A percentile compares a stretch with the other conserved stretches of the same genome.
These are phyloP conservation scores for Psittacula echo DNA, from an alignment of 2,797 vertebrate genomes.

Conservation along the genomic window DNA sequence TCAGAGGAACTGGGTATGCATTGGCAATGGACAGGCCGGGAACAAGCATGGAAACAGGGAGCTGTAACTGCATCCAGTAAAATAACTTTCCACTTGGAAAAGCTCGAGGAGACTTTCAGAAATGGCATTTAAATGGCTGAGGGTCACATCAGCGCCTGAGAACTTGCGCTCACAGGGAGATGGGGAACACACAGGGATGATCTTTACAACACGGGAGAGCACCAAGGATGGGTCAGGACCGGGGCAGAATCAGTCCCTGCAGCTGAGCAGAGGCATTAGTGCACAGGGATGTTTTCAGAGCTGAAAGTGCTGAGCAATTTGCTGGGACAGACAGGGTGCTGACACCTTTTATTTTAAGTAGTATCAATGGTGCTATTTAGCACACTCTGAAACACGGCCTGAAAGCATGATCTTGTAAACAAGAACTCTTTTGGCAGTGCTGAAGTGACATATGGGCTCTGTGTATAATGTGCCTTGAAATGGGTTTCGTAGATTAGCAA, in stretches of 20 bases:
- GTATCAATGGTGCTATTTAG: constrained; percentile 13
- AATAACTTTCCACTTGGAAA: background rate
- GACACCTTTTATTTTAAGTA: constrained; percentile 49
- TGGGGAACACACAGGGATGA: too few relatives aligned
- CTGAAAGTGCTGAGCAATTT: background rate
- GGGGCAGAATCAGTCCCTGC: background rate
- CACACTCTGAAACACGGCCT: background rate
- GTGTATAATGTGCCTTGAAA: background rate
- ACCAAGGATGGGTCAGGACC: background rate
- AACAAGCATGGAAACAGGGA: background rate
- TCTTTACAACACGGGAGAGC: rapidly evolving
- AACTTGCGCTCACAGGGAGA: rapidly evolving
- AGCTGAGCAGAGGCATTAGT: background rate
- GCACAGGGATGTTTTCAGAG: background rate
- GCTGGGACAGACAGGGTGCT: constrained; percentile 16
- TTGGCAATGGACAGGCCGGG: background rate
- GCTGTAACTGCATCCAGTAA: background rate
- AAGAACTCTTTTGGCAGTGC: constrained; percentile 25
- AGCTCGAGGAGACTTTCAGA: background rate
- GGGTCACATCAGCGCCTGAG: background rate
- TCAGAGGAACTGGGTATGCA: background rate
- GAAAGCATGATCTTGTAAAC: constrained; percentile 40
- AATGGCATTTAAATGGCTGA: background rate
- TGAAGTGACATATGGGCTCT: constrained; percentile 30
- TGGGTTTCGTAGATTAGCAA: background rate